Conservation (phyloP, 1,140 invertebrate species). For the Papilio aristodemus region DNA sequence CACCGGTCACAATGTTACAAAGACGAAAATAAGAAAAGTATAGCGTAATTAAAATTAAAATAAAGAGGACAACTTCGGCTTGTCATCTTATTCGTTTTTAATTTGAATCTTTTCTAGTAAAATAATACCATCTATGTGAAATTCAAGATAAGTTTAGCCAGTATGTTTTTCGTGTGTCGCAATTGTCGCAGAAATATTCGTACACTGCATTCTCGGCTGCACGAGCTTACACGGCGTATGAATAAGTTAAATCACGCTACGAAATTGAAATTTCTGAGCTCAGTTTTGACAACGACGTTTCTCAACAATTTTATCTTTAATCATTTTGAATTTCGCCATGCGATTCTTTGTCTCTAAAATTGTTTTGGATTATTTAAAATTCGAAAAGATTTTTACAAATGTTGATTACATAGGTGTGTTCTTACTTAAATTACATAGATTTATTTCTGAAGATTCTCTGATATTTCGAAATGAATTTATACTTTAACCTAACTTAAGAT, state of each 20-base stretch:
- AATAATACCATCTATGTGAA: background rate
- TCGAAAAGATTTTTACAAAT: background rate
- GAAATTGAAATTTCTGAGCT: constrained; percentile 29
- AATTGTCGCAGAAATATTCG: constrained; percentile 22
- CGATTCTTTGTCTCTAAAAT: background rate
- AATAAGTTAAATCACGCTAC: constrained; percentile 29
- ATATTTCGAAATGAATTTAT: no score
- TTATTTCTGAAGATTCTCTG: no score
- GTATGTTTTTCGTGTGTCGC: constrained; percentile 24
- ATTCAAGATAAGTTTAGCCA: constrained; percentile 19
- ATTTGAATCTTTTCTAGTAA: background rate
- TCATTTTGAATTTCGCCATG: constrained; percentile 8
- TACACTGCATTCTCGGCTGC: constrained; percentile 2
- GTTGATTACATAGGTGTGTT: no score
- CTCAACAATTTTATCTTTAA: constrained; percentile 22
- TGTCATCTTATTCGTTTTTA: background rate
- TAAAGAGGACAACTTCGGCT: no score
- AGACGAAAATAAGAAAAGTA: no score
- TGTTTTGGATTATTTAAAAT: background rate
- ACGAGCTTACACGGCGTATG: constrained; percentile 6
- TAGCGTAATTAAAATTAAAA: no score
- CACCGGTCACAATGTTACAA: no score
- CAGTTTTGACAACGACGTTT: constrained; percentile 27
- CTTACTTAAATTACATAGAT: no score
- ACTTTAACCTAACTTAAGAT: no score